Evolutionary conservation across 1,140 invertebrate species (phyloP), one percentile per base, ranked within the genome.

Genomic region (Gryon sp.): DNA sequence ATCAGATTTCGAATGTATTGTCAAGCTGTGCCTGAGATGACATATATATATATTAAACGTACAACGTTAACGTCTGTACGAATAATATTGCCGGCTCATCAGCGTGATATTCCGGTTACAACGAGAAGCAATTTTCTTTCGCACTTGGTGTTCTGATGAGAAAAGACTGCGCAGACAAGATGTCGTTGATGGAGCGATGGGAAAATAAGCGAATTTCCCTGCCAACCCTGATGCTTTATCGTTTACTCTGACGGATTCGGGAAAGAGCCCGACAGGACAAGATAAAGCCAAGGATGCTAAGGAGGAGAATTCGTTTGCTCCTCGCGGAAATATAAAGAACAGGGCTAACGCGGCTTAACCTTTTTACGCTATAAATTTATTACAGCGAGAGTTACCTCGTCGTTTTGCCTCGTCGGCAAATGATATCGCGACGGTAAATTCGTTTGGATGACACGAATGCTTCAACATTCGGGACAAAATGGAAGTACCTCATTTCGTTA

Each of bases 251-350:
- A 46, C 14, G 26, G 34, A 48, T 72, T 74, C 50, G 52, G 57
- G 50, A 38, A 28, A 55, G 62, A 9, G 22, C 32, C 14, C 46
- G 28, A 66, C 41, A 43, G 30, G 62, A 69, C 60, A 55, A 62
- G 45, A 70, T 59, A 53, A 60, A 59, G 65, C 36, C 48, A 19
- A 22, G 62, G 60, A 74, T 38, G 38, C 30, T 34, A 45, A 50
- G 63, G 32, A 53, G 63, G 32, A 53, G 57, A 65, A 60, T 74
- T 76, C 66, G 48, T 79, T 80, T 60, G 69, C 73, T 57, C 69
- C 57, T 79, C 79, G 78, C 86, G 87, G 87, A 88, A 89, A 89
- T 89, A 89, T 88, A 87, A 88, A 89, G 86, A 89, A 87, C 85
- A 83, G 83, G 84, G 83, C 82, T 86, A 87, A 88, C 85, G 82